phyloP scores from a whole-genome alignment of 2,113 vertebrate species.

The Oncorhynchus nerka region DNA sequence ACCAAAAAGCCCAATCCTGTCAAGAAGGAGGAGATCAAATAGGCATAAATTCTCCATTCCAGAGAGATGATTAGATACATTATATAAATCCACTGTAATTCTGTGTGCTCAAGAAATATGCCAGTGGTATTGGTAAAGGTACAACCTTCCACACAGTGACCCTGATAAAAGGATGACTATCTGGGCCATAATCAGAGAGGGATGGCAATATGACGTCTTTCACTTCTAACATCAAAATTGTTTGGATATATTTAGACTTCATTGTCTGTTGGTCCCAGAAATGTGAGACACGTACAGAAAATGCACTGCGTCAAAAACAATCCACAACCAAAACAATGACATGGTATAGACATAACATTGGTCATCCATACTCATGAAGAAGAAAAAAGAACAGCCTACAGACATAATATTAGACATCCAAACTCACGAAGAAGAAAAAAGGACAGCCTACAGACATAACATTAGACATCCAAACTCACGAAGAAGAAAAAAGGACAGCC shows the following conservation, averaged over 20 bases:
- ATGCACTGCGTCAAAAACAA: slow-evolving; percentile 38
- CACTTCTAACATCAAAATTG: slow-evolving; percentile 65
- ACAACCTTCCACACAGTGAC: slow-evolving; percentile 34
- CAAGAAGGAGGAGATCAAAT: slow-evolving; percentile 82
- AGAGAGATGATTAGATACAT: slow-evolving; percentile 75
- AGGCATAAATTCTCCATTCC: slow-evolving; percentile 86
- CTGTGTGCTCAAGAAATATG: slow-evolving; percentile 73
- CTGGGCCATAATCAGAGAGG: slow-evolving; percentile 32
- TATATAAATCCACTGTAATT: slow-evolving; percentile 71
- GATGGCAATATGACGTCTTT: slow-evolving; percentile 66
- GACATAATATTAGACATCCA: not conserved
- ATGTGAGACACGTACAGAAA: slow-evolving; percentile 32
- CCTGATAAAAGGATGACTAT: slow-evolving; percentile 72
- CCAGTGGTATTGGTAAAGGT: slow-evolving; percentile 73
- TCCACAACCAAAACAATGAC: too few relatives aligned
- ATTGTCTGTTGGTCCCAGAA: slow-evolving; percentile 41
- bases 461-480: too few relatives aligned
- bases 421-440: too few relatives aligned
- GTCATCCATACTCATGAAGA: too few relatives aligned
- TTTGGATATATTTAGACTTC: not conserved
- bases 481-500: too few relatives aligned
- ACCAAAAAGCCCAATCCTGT: slow-evolving; percentile 93
- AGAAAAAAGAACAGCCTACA: too few relatives aligned
- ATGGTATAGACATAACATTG: not conserved
- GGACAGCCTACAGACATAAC: too few relatives aligned